phyloP scores from a whole-genome alignment of 2,797 vertebrate genomes.

The Steatocranus sp. region DNA sequence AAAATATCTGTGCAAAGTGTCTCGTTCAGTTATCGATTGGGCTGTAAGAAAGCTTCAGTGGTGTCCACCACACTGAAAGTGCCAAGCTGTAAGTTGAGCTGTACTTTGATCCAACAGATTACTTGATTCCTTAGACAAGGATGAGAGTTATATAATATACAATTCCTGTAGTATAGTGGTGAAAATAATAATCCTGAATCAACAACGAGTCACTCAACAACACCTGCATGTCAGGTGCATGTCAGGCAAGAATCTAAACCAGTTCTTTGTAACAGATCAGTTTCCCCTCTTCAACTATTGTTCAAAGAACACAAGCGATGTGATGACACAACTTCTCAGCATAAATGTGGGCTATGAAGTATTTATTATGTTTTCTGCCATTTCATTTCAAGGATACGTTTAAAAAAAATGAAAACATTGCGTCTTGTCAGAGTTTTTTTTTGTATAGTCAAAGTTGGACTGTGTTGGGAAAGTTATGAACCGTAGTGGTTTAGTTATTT shows the following conservation, averaged over 20 bases:
- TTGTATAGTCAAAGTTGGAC: background rate
- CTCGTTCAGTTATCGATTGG: background rate
- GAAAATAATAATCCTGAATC: background rate
- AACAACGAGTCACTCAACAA: background rate
- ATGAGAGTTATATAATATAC: background rate
- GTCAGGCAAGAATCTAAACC: background rate
- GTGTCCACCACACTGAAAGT: background rate
- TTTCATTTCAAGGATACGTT: background rate
- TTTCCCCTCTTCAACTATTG: background rate
- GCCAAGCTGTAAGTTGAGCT: background rate
- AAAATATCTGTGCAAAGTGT: background rate
- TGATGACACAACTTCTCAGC: background rate
- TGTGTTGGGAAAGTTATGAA: background rate
- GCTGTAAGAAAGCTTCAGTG: background rate
- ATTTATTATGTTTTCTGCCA: background rate
- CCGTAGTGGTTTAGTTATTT: background rate
- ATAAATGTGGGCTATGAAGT: background rate
- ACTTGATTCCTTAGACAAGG: background rate
- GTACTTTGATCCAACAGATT: background rate
- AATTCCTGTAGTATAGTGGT: background rate
- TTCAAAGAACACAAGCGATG: background rate
- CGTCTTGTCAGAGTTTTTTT: background rate
- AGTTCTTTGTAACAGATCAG: background rate
- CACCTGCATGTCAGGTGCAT: background rate
- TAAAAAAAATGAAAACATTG: background rate